Evolutionary conservation across 2,888 invertebrate species (phyloP), one percentile per base, ranked within the genome.

Genomic region (Saturnia japonica): DNA sequence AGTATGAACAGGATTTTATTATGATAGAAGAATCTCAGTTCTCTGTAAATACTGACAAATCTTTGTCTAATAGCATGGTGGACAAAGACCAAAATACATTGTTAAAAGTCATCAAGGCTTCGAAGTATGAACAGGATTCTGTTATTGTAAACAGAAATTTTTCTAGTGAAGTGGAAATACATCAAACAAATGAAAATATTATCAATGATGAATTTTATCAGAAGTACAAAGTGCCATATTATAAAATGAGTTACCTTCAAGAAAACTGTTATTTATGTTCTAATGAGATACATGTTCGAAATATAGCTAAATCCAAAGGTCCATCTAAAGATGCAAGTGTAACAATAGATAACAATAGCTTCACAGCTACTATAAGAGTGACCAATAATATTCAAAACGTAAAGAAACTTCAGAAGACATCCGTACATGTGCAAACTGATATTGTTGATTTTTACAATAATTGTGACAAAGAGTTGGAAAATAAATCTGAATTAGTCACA

Each of bases 71-170:
- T 60, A 40, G 19, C 71, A 68, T 71, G 64, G 51, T 85, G 70
- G 91, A 93, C 80, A 93, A 92, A 81, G 93, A 94, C 79, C 81
- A 75, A 76, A 75, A 84, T 57, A 91, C 93, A 71, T 88, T 84
- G 77, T 73, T 86, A 54, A 89, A 89, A 74, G 87, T 93, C 19
- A 72, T 83, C 66, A 79, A 85, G 74, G 88, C 88, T 75, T 84
- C 87, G 70, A 75, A 85, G 69, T 79, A 81, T 68, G 76, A 77
- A 73, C 68, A 76, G 66, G 67, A 47, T 16, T 72, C 75, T 73
- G 73, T 70, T 69, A 77, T 80, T 68, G 40, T 74, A 67, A 60
- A 73, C 68, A 78, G 72, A 62, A 70, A 71, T 67, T 60, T 69
- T 51, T 67, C 68, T 73, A 42, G 66, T 51, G 45, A 68, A n/a